phyloP scores from a whole-genome alignment of 1,140 invertebrate genomes.

The Diabrotica undecimpunctata region DNA sequence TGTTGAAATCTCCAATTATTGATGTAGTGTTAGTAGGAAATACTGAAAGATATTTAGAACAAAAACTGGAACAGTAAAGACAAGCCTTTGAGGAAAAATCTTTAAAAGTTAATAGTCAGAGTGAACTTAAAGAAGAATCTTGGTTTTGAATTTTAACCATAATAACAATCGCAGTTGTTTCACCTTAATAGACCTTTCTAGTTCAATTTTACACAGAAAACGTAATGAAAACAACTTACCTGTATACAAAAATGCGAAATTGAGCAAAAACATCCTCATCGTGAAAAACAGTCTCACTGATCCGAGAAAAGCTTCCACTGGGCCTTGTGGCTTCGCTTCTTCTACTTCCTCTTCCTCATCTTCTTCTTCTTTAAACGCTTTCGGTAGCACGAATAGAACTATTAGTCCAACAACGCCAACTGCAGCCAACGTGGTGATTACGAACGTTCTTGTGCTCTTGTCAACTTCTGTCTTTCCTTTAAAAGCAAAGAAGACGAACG shows the following conservation, averaged over 20 bases:
- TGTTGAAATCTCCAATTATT: too few species aligned
- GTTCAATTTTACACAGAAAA: too few species aligned
- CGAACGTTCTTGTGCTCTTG: slow-evolving; percentile 60
- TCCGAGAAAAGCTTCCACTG: slow-evolving; percentile 66
- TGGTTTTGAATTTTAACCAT: too few species aligned
- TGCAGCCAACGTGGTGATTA: slow-evolving; percentile 71
- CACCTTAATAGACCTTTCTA: too few species aligned
- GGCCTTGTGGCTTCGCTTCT: slow-evolving; percentile 53
- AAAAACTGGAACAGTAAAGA: too few species aligned
- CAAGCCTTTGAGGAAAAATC: too few species aligned
- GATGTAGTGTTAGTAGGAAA: too few species aligned
- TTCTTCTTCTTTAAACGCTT: slow-evolving; percentile 52
- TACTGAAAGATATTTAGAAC: too few species aligned
- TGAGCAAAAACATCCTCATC: slow-evolving; percentile 79
- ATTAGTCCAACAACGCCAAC: slow-evolving; percentile 66
- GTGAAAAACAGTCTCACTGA: slow-evolving; percentile 75
- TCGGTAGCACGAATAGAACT: slow-evolving; percentile 62
- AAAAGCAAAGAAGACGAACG: slow-evolving; percentile 90
- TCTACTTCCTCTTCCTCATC: slow-evolving; percentile 54
- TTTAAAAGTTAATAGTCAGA: too few species aligned
- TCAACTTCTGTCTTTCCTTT: slow-evolving; percentile 69
- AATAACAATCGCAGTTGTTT: too few species aligned
- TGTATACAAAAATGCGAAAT: slow-evolving; percentile 86
- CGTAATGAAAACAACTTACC: slow-evolving; percentile 49
- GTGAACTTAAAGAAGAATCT: too few species aligned